phyloP scores from a whole-genome alignment of 2,888 invertebrate species.

The Polylopha cassiicola region DNA sequence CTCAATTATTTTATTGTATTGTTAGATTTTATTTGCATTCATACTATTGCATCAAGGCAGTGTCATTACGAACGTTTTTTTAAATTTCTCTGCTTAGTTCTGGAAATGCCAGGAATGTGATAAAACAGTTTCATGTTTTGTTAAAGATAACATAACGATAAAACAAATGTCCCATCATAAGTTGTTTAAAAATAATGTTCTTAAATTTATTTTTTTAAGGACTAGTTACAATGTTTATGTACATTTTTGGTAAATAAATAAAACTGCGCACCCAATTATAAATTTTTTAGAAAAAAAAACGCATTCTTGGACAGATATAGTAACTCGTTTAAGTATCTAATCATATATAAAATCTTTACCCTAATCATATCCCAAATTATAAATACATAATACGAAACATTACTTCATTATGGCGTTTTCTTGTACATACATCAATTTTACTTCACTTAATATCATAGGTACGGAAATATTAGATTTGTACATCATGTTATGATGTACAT shows the following conservation, averaged over 20 bases:
- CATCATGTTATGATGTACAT: slow-evolving; percentile 52
- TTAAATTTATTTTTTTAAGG: slow-evolving; percentile 29
- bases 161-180: slow-evolving; percentile 1
- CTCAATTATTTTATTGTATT: slow-evolving; percentile 15
- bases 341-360: slow-evolving; percentile 11
- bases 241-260: slow-evolving; percentile 55
- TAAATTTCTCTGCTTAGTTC: slow-evolving; percentile 5
- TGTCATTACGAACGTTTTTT: no score
- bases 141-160: slow-evolving; percentile 5
- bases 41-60: slow-evolving; percentile 27
- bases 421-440: slow-evolving; percentile 22
- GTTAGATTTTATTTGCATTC: slow-evolving; percentile 28
- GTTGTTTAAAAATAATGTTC: slow-evolving; percentile 2
- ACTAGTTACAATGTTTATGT: slow-evolving; percentile 56
- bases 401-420: slow-evolving; percentile 46
- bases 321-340: slow-evolving; percentile 20
- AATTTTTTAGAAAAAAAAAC: slow-evolving; percentile 18
- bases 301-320: slow-evolving; percentile 21
- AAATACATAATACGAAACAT: slow-evolving; percentile 18
- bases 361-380: slow-evolving; percentile 18
- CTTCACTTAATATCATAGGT: slow-evolving; percentile 24
- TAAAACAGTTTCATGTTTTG: no score
- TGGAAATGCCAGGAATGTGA: slow-evolving; percentile 15
- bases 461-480: slow-evolving; percentile 30
- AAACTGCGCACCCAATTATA: slow-evolving; percentile 30